Evolutionary conservation across 2,797 vertebrate genomes (phyloP), one percentile per base, ranked within the genome.

Genomic region (Peromyscus attwateri): DNA sequence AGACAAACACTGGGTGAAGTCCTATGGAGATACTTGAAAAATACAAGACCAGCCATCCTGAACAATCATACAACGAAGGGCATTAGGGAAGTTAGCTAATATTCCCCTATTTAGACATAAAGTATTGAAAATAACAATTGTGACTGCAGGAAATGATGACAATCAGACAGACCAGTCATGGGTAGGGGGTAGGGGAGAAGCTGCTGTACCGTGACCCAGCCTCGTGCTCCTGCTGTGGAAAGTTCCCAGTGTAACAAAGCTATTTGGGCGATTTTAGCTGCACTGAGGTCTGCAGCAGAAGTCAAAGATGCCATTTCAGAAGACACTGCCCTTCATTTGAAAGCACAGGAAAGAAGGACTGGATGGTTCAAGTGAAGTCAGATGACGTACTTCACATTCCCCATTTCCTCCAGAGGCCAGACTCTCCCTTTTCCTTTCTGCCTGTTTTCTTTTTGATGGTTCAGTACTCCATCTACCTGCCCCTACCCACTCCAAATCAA

Each of bases 81-180:
- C 91, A 87, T 82, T 87, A 89, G 92, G 70, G 93, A 97, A 97
- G 93, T 89, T 95, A 76, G 95, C 79, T 97, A 91, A 94, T 87
- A 95, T 77, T 89, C 92, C 70, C 73, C 96, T 96, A 89, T 85
- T 96, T 96, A 92, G 94, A 96, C 87, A 92, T 89, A 96, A 49
- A 94, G 95, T 91, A 55, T 73, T 96, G 96, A 94, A 91, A 87
- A 93, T 95, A 97, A 79, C 81, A 97, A 97, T 68, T 92, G 83
- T 3, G 0, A 79, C n/a, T 73, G 80, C 79, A 87, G 95, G 95
- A 96, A 97, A 97, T 95, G 95, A 95, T 87, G 75, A 60, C 93
- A 91, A 83, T 95, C 93, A 97, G 85, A 85, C 17, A 93, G 84
- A 4, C 31, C 34, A 27, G 68, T 60, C 83, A 92, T 91, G 37